Conservation (phyloP, 1,140 invertebrate species). For the Heterodera carotae region DNA sequence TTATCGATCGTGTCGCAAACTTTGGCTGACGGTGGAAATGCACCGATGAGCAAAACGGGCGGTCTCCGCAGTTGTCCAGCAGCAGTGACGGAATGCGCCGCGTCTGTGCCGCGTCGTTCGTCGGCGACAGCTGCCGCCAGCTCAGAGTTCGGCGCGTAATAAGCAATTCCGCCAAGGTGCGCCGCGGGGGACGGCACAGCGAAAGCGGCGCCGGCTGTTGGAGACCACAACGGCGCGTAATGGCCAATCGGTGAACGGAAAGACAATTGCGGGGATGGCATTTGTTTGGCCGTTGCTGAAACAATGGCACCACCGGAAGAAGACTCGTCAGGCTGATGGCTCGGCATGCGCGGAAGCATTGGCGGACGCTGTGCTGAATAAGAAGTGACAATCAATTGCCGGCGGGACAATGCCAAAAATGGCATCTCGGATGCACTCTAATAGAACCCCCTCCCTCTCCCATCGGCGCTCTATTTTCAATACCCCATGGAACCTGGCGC, state of each 20-base stretch:
- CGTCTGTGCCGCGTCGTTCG: not conserved
- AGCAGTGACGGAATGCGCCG: no score
- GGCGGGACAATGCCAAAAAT: not conserved
- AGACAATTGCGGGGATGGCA: constrained; percentile 14
- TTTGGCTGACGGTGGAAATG: constrained; percentile 33
- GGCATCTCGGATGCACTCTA: not conserved
- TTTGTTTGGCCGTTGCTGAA: not conserved
- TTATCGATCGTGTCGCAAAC: not conserved
- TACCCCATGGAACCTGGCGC: constrained; percentile 20
- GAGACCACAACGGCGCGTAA: constrained; percentile 25
- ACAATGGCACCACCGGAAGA: no score
- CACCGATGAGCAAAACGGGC: constrained; percentile 37
- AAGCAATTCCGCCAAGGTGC: constrained; percentile 11
- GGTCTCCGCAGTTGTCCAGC: constrained; percentile 21
- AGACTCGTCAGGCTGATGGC: constrained; percentile 3
- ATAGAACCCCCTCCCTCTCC: no score
- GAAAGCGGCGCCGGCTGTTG: constrained; percentile 20
- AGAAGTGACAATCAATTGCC: not conserved
- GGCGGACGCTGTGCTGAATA: constrained; percentile 1
- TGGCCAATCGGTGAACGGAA: constrained; percentile 24
- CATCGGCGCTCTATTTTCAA: not conserved
- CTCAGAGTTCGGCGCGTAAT: constrained; percentile 26
- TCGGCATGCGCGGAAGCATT: not conserved
- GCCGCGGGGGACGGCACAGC: constrained; percentile 24
- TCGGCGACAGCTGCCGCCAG: not conserved